These are phyloP conservation scores for human DNA, from an alignment of 2,113 vertebrate species.

Conservation along the genomic window DNA sequence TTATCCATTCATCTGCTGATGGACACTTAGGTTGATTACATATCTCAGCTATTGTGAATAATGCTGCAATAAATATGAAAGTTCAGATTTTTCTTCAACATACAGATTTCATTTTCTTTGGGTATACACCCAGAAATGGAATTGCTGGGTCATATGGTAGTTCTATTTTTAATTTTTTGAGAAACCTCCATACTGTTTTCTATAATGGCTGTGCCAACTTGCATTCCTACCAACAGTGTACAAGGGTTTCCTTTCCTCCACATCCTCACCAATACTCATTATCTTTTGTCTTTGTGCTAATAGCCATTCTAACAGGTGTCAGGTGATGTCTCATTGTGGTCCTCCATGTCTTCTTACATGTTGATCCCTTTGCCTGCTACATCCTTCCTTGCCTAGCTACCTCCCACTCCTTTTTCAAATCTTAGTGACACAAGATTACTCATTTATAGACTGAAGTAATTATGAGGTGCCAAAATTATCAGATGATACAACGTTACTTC, in stretches of 20 bases:
- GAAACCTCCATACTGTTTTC: background rate
- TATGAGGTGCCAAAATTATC: background rate
- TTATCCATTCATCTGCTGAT: background rate
- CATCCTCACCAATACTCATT: background rate
- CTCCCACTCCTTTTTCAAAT: background rate
- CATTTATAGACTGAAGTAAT: background rate
- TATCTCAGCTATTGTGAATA: background rate
- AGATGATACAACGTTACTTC: background rate
- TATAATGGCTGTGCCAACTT: background rate
- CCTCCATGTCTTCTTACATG: background rate
- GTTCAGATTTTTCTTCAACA: background rate
- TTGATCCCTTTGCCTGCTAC: background rate
- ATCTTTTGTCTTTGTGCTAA: background rate
- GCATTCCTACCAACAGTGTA: background rate
- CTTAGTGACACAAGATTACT: background rate
- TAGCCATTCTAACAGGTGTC: background rate
- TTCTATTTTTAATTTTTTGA: background rate
- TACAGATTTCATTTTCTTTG: background rate
- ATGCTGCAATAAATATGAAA: background rate
- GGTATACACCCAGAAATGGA: background rate
- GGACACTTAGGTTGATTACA: background rate
- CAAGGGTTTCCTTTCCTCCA: background rate
- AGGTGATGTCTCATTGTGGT: background rate
- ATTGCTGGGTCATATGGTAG: background rate
- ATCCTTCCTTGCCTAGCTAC: background rate